Evolutionary conservation across 2,113 vertebrate species (phyloP), one percentile per base, ranked within the genome.

Genomic region (Dissostichus mawsoni): DNA sequence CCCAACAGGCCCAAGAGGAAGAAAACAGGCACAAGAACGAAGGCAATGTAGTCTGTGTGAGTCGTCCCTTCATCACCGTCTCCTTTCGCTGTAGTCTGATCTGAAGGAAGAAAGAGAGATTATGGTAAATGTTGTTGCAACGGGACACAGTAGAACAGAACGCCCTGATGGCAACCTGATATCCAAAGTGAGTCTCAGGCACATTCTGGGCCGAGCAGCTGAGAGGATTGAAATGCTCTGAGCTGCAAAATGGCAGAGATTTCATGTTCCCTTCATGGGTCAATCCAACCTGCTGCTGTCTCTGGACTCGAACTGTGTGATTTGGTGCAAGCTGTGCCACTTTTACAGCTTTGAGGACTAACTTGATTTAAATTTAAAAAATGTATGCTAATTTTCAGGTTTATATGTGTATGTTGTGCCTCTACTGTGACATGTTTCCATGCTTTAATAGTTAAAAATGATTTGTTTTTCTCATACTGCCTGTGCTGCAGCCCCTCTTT

Each of bases 1-100:
- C 98, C 98, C 36, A 97, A 77, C 23, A 99, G 96, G 36, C 98
- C 98, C 92, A 97, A 95, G 53, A 99, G 90, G 90, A 99, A 98
- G 94, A 98, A 98, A 57, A 96, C 77, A 0, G 96, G 96, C 87
- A 99, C 96, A 74, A 99, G 87, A 0, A 87, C 92, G 57, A 96
- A 98, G 0, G 97, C 97, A 0, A 95, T 87, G 71, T 97, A 96
- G 44, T 96, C 94, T 0, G 95, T 82, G 33, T 62, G 51, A 23
- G 0, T 0, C 3, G 8, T 6, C 0, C 0, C 36, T 41, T 41
- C 29, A 4, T 0, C 3, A 0, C 1, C 23, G 0, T 0, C 14
- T 8, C 0, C 63, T 14, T 48, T 2, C 8, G 1, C 4, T 25
- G 62, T 18, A 0, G 25, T 52, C 16, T 67, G 14, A 62, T 10